phyloP scores from a whole-genome alignment of 2,797 vertebrate species.

The Esox lucius region DNA sequence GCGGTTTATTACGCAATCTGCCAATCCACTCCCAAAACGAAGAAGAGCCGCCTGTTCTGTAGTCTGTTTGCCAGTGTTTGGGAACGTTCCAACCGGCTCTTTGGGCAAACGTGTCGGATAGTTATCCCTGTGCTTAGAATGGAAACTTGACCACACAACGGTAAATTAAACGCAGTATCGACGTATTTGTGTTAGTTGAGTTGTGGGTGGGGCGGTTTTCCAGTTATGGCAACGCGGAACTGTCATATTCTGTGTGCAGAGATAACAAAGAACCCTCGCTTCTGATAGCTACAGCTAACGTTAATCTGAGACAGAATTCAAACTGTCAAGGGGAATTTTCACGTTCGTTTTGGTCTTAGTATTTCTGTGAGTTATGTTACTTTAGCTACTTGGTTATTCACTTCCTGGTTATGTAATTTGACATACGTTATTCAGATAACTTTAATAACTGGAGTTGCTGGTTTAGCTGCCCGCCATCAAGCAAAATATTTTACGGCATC shows the following conservation, averaged over 20 bases:
- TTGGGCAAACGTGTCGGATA: slow-evolving; percentile 23
- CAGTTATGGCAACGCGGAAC: slow-evolving; percentile 3
- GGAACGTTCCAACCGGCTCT: slow-evolving; percentile 44
- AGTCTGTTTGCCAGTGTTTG: slow-evolving; percentile 26
- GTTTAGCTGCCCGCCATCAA: background rate
- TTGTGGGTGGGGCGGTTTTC: too few species aligned
- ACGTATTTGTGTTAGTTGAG: background rate
- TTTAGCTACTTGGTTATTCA: background rate
- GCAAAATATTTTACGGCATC: background rate
- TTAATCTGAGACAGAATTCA: background rate
- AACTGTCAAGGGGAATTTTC: background rate
- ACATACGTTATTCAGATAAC: background rate
- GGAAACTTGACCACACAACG: slow-evolving; percentile 27
- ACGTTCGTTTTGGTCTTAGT: background rate
- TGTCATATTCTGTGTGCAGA: background rate
- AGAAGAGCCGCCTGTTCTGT: slow-evolving; percentile 49
- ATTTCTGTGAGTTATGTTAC: background rate
- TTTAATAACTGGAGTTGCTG: background rate
- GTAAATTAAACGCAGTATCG: slow-evolving; percentile 14
- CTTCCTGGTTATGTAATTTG: background rate
- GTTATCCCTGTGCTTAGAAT: slow-evolving; percentile 24
- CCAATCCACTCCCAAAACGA: background rate
- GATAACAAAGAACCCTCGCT: slow-evolving; percentile 71
- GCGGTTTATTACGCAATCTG: too few species aligned
- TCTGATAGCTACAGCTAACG: slow-evolving; percentile 45